Evolutionary conservation across 2,113 vertebrate genomes (phyloP), one percentile per base, ranked within the genome.

Genomic region (Telmatochromis sp.): DNA sequence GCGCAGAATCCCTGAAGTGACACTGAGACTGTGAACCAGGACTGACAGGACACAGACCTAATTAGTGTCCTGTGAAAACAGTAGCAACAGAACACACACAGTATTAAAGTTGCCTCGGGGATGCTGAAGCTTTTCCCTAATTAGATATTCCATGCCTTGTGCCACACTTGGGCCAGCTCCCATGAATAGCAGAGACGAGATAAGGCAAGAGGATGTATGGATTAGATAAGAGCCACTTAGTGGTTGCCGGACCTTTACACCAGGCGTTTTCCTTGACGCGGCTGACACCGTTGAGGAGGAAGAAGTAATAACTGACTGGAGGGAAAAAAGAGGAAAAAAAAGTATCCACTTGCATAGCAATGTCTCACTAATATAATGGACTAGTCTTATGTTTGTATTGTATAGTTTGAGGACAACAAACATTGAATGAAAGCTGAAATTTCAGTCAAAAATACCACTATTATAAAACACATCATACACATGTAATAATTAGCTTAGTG

Each of bases 211-310:
- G 89, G 89, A 93, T 90, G 94, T 89, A 94, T 95, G 92, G 94
- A 96, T 95, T 93, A 95, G 93, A 94, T 91, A 89, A 94, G 90
- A 90, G 88, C 91, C 93, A 93, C 93, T 94, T 93, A 93, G 90
- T 26, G 85, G 85, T 55, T 82, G 86, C 54, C 19, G 70, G 68
- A 17, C 65, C 65, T 93, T 91, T 81, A 86, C 31, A 80, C 68
- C 86, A 88, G 88, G 86, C 26, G 73, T 82, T 86, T 60, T 85
- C 73, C 19, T 42, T 82, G 45, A 40, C 31, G 23, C 12, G 31
- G 45, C 35, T 31, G 85, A 89, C 86, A 83, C n/a, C 4, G 19
- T 17, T 54, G 45, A 88, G 37, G 28, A 87, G 82, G 65, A 91
- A 81, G 54, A 45, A 70, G 45, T 70, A 63, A 23, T 47, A 26